A percentile compares a stretch with the other conserved stretches of the same genome.
Conservation (phyloP, 1,140 invertebrate genomes). For the Cotesia chilonis region DNA sequence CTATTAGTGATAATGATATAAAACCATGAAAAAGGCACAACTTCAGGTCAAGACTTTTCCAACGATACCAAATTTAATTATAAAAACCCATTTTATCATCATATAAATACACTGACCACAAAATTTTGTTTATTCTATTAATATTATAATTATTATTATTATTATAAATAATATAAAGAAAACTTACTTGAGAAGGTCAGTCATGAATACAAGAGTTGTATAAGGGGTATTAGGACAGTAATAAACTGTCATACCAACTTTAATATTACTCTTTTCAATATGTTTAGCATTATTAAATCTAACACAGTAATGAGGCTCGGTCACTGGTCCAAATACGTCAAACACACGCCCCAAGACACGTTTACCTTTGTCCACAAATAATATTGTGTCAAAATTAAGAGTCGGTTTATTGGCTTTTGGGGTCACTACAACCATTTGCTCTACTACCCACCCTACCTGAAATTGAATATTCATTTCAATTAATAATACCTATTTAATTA, state of each 20-base stretch:
- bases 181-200: conserved; percentile 74
- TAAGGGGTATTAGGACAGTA: conserved; percentile 79
- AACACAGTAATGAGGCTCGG: conserved; percentile 81
- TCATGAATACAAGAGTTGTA: conserved; percentile 78
- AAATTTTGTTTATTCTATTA: too few relatives aligned
- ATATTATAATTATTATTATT: neutral
- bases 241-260: conserved; percentile 76
- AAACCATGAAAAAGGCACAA: too few relatives aligned
- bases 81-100: too few relatives aligned
- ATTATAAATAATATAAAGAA: neutral
- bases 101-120: too few relatives aligned
- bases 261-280: conserved; percentile 72
- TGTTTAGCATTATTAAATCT: conserved; percentile 83
- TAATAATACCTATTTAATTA: conserved; percentile 25
- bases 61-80: too few relatives aligned
- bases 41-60: too few relatives aligned
- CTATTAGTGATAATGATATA: too few relatives aligned
- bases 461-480: conserved; percentile 23
- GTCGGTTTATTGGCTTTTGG: conserved; percentile 71
- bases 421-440: conserved; percentile 58
- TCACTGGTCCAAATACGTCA: conserved; percentile 88
- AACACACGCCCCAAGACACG: conserved; percentile 81
- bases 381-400: conserved; percentile 83
- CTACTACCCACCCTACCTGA: conserved; percentile 61
- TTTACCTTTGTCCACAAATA: conserved; percentile 80